phyloP scores from a whole-genome alignment of 2,113 vertebrate genomes.

The Spheniscus mendiculus region DNA sequence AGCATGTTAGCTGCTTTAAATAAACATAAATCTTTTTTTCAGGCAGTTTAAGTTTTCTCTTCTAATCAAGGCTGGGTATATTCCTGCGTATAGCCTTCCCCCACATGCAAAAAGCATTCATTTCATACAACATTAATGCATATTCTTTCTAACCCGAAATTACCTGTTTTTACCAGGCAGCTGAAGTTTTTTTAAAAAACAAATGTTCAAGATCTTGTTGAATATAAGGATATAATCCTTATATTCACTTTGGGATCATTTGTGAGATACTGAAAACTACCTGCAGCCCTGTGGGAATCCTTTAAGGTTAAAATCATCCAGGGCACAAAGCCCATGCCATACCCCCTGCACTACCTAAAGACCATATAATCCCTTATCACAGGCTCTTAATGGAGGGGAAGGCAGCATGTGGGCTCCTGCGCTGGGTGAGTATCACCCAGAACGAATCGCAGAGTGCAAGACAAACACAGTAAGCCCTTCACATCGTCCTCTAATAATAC shows the following conservation, averaged over 20 bases:
- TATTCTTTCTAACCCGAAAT: not conserved
- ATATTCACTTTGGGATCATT: not conserved
- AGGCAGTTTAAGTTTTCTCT: not conserved
- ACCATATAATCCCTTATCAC: not conserved
- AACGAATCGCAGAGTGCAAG: not conserved
- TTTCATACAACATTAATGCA: not conserved
- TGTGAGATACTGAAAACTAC: not conserved
- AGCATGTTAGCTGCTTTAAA: not conserved
- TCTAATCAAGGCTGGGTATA: not conserved
- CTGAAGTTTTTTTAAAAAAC: not conserved
- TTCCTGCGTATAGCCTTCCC: not conserved
- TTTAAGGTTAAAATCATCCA: not conserved
- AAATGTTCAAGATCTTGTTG: not conserved
- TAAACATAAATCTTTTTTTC: not conserved
- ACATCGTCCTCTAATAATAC: fast-evolving
- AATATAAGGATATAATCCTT: not conserved
- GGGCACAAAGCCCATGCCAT: not conserved
- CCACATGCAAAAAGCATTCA: not conserved
- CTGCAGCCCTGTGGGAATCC: not conserved
- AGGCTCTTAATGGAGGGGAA: not conserved
- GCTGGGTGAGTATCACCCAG: not conserved
- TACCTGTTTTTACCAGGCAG: not conserved
- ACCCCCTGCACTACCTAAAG: not conserved
- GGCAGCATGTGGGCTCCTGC: not conserved
- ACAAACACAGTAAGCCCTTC: not conserved